These are phyloP conservation scores for Bucorvus abyssinicus DNA, from an alignment of 2,797 vertebrate species.

Conservation along the genomic window DNA sequence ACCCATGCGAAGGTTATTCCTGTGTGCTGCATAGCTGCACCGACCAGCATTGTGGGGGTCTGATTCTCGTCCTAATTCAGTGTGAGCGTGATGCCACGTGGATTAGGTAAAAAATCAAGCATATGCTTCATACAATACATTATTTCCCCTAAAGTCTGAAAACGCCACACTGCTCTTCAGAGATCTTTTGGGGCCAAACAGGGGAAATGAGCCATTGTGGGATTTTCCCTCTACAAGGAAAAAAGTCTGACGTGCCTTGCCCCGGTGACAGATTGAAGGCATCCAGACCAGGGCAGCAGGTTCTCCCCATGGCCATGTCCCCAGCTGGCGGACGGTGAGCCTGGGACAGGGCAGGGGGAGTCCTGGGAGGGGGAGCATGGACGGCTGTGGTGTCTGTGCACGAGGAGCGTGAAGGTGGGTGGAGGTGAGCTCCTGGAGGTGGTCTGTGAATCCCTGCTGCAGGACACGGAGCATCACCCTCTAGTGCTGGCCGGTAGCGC, in stretches of 20 bases:
- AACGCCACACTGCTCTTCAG: not conserved
- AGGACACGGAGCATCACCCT: not conserved
- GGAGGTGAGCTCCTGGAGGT: not conserved
- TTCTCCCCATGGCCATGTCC: not conserved
- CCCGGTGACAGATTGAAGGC: not conserved
- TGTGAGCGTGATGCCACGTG: rapidly evolving
- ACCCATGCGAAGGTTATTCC: not conserved
- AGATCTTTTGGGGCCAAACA: not conserved
- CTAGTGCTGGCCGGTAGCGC: not conserved
- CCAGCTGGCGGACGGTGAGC: not conserved
- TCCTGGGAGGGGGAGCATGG: rapidly evolving
- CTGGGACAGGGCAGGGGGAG: not conserved
- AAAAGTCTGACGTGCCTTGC: not conserved
- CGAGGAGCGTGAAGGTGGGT: not conserved
- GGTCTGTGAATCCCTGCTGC: too few relatives aligned
- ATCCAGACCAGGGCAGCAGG: not conserved
- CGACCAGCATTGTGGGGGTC: not conserved
- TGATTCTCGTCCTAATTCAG: not conserved
- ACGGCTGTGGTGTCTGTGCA: not conserved
- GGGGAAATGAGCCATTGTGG: not conserved
- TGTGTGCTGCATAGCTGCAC: not conserved
- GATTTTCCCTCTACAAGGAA: not conserved
- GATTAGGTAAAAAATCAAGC: not conserved
- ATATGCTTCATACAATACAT: not conserved
- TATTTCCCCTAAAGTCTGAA: not conserved